Conservation (phyloP, 2,888 invertebrate species). For the Ephialtes manifestator region DNA sequence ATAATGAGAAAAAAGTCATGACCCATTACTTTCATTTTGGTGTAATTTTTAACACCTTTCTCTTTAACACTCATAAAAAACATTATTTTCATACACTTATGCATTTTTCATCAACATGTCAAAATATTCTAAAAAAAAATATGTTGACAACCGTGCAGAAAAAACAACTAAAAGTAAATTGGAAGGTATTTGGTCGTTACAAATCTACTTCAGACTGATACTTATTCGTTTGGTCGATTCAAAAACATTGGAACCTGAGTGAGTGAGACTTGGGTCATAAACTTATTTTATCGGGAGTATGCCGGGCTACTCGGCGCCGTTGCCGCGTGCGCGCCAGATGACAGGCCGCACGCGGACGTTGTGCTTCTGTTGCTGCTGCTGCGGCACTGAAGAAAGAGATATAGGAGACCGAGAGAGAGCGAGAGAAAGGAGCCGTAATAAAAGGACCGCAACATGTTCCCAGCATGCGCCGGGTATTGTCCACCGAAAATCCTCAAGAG, state of each 20-base stretch:
- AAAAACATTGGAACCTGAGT: constrained; percentile 13
- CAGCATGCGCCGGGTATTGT: constrained; percentile 45
- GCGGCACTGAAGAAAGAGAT: constrained; percentile 9
- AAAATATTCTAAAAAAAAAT: too few species aligned
- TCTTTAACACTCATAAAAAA: too few species aligned
- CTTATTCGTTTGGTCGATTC: constrained; percentile 16
- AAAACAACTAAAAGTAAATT: too few species aligned
- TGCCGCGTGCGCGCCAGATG: constrained; percentile 72
- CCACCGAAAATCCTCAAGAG: constrained; percentile 40
- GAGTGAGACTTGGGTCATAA: constrained; percentile 53
- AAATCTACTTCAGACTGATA: background rate
- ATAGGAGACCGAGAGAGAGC: background rate
- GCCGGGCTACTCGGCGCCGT: constrained; percentile 47
- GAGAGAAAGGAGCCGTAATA: constrained; percentile 55
- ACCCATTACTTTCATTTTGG: too few species aligned
- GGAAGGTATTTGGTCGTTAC: too few species aligned
- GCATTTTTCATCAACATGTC: too few species aligned
- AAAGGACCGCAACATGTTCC: constrained; percentile 61
- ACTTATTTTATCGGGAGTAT: constrained; percentile 58
- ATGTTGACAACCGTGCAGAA: too few species aligned
- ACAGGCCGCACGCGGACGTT: constrained; percentile 71
- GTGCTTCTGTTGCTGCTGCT: constrained; percentile 41
- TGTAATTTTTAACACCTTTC: too few species aligned
- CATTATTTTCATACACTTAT: too few species aligned
- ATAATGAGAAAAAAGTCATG: too few species aligned